Evolutionary conservation across 2,888 invertebrate genomes (phyloP).

Genomic region (Atrina japonica): DNA sequence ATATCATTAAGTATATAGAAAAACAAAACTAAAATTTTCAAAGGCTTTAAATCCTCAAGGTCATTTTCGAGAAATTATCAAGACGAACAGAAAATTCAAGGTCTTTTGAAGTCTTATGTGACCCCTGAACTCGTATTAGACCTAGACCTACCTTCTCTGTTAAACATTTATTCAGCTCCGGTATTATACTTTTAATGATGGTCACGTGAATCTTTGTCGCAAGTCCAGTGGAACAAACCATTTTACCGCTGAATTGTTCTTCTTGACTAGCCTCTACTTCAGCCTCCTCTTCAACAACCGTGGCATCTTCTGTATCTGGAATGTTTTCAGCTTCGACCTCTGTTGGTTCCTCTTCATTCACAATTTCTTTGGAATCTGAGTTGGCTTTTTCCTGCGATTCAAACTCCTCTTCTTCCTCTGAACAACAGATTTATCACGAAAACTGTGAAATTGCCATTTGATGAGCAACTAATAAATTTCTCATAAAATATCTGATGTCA

Average conservation of each 20-base stretch:
- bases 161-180: conserved; percentile 89
- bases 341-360: conserved; percentile 9
- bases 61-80: too few species aligned
- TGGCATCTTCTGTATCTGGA: conserved; percentile 6
- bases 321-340: conserved; percentile 7
- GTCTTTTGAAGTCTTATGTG: too few species aligned
- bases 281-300: conserved; percentile 4
- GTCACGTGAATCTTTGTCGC: conserved; percentile 89
- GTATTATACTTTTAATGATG: conserved; percentile 88
- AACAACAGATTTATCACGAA: too few species aligned
- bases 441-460: too few species aligned
- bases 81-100: too few species aligned
- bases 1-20: too few species aligned
- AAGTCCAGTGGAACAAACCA: conserved; percentile 72
- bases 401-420: too few species aligned
- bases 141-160: conserved; percentile 81
- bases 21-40: too few species aligned
- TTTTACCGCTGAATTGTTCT: conserved; percentile 26
- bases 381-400: not conserved
- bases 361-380: not conserved
- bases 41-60: too few species aligned
- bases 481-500: too few species aligned
- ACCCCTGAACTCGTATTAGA: too few species aligned
- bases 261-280: conserved; percentile 45
- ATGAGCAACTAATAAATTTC: too few species aligned